Evolutionary conservation across 2,797 vertebrate genomes (phyloP).

Genomic region (Mus caroli): DNA sequence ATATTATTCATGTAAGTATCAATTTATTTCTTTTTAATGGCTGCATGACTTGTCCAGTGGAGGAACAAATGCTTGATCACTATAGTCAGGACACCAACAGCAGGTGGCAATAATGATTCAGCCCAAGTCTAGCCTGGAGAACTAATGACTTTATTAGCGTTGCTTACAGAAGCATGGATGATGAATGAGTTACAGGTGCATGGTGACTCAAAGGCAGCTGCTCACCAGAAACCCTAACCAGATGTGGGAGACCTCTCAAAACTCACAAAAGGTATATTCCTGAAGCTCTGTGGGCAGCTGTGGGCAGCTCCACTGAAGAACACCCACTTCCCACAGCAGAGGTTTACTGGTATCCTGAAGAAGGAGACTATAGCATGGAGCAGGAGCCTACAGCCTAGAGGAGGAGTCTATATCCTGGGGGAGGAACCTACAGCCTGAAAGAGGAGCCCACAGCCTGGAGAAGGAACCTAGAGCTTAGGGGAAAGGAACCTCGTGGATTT

Average conservation of each 20-base stretch:
- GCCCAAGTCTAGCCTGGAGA: not conserved
- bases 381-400: not conserved
- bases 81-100: not conserved
- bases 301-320: not conserved
- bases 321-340: fast-evolving
- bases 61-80: not conserved
- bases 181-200: not conserved
- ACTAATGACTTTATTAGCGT: not conserved
- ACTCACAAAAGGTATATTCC: no score
- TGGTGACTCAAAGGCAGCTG: not conserved
- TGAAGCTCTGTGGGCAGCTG: not conserved
- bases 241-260: not conserved
- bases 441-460: not conserved
- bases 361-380: not conserved
- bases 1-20: not conserved
- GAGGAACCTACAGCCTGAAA: not conserved
- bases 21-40: not conserved
- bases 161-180: not conserved
- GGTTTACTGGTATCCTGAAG: not conserved
- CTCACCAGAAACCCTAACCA: not conserved
- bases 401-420: not conserved
- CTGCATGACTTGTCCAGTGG: not conserved
- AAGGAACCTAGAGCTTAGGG: no score
- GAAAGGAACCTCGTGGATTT: not conserved
- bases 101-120: not conserved